Percentiles rank a stretch among this genome's conserved stretches.
Evolutionary conservation across 2,797 vertebrate genomes (phyloP).

Genomic region (Jordanella pulchra): DNA sequence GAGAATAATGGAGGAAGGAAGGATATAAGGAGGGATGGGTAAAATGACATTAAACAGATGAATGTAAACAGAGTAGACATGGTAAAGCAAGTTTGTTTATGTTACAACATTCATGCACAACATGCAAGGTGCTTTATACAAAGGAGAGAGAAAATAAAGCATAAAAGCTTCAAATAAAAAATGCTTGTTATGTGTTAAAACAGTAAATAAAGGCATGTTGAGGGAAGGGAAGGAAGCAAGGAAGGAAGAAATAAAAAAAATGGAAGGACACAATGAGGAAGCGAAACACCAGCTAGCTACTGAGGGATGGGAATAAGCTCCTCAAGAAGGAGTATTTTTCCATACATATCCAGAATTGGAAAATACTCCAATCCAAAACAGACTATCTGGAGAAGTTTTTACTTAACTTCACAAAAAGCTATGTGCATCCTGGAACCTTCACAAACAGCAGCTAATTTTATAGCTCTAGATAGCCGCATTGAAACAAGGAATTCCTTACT

Average conservation of each 20-base stretch:
- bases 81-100: not conserved
- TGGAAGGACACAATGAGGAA: too few species aligned
- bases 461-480: not conserved
- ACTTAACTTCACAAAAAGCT: not conserved
- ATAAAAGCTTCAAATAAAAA: not conserved
- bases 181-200: not conserved
- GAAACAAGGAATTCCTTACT: not conserved
- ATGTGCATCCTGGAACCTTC: not conserved
- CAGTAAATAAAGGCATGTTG: not conserved
- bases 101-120: not conserved
- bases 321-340: not conserved
- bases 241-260: not conserved
- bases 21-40: not conserved
- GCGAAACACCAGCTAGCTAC: not conserved
- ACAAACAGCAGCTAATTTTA: not conserved
- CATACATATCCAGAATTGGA: not conserved
- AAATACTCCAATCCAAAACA: not conserved
- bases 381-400: not conserved
- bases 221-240: too few species aligned
- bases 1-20: not conserved
- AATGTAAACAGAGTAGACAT: not conserved
- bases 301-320: not conserved
- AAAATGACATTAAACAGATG: not conserved
- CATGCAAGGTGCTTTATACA: not conserved
- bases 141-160: not conserved